A percentile compares a stretch with the other conserved stretches of the same genome.
Evolutionary conservation across 2,888 invertebrate species (phyloP).

Genomic region (Apomyelois bistriatella): DNA sequence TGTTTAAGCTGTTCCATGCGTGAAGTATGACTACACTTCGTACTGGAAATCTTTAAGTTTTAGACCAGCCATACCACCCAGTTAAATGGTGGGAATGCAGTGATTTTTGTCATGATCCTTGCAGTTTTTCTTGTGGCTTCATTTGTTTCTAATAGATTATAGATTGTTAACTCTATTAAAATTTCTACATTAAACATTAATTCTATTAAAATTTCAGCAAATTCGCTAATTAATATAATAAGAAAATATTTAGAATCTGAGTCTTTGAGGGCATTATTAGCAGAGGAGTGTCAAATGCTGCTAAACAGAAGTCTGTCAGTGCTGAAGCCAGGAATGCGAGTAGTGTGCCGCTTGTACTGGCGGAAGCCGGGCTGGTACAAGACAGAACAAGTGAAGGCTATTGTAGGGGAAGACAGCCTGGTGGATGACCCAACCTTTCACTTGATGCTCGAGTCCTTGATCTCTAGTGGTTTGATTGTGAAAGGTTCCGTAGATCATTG

Average conservation of each 20-base stretch:
- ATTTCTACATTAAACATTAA: too few relatives aligned
- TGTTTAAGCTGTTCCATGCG: too few relatives aligned
- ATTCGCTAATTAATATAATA: slow-evolving; percentile 50
- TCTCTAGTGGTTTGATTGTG: slow-evolving; percentile 37
- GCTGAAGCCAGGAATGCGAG: slow-evolving; percentile 42
- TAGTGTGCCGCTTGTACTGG: slow-evolving; percentile 66
- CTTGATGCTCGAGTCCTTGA: slow-evolving; percentile 38
- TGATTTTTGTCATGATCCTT: too few relatives aligned
- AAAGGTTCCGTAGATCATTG: slow-evolving; percentile 15
- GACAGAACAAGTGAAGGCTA: slow-evolving; percentile 34
- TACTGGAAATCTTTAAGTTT: too few relatives aligned
- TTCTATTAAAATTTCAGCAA: slow-evolving; percentile 39
- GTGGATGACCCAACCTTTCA: slow-evolving; percentile 32
- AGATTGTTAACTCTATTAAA: too few relatives aligned
- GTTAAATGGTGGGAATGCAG: too few relatives aligned
- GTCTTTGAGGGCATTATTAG: slow-evolving; percentile 39
- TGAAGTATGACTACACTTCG: too few relatives aligned
- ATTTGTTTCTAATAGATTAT: too few relatives aligned
- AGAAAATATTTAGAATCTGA: slow-evolving; percentile 43
- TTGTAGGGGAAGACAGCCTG: slow-evolving; percentile 25
- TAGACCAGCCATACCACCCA: too few relatives aligned
- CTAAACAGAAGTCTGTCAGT: slow-evolving; percentile 36
- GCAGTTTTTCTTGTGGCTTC: too few relatives aligned
- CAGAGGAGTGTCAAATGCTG: slow-evolving; percentile 34
- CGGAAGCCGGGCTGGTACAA: slow-evolving; percentile 54